Evolutionary conservation across 2,888 invertebrate species (phyloP).

Genomic region (Stenodema calcarata): DNA sequence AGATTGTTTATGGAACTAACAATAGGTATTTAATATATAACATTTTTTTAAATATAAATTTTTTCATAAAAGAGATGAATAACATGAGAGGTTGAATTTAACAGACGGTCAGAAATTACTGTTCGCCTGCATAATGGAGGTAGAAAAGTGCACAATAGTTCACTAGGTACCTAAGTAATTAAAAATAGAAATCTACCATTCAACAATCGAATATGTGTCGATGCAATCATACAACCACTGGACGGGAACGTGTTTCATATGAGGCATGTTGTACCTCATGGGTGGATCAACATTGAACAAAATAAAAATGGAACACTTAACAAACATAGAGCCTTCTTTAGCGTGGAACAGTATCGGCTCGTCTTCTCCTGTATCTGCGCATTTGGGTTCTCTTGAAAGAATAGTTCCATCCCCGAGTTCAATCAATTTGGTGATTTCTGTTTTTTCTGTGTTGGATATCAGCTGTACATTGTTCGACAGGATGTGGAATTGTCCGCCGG

Average conservation of each 20-base stretch:
- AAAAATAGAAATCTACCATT: background rate
- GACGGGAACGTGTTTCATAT: constrained; percentile 37
- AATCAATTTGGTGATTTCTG: background rate
- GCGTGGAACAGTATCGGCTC: constrained; percentile 26
- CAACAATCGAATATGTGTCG: constrained; percentile 10
- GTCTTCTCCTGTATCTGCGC: background rate
- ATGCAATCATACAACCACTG: constrained; percentile 33
- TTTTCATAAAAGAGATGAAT: no score
- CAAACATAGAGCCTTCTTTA: constrained; percentile 18
- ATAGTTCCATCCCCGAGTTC: background rate
- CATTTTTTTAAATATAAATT: no score
- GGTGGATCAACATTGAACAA: background rate
- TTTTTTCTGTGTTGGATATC: background rate
- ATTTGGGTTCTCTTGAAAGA: constrained; percentile 17
- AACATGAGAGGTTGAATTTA: no score
- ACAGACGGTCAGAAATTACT: no score
- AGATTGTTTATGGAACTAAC: no score
- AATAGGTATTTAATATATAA: no score
- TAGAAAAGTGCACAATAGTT: background rate
- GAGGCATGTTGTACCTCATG: background rate
- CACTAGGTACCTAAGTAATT: no score
- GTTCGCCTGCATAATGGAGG: no score
- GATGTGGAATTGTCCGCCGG: constrained; percentile 28
- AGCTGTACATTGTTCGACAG: background rate
- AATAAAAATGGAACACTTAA: constrained; percentile 18